Evolutionary conservation across 2,113 vertebrate genomes (phyloP).

Genomic region (Pterocles orientalis): DNA sequence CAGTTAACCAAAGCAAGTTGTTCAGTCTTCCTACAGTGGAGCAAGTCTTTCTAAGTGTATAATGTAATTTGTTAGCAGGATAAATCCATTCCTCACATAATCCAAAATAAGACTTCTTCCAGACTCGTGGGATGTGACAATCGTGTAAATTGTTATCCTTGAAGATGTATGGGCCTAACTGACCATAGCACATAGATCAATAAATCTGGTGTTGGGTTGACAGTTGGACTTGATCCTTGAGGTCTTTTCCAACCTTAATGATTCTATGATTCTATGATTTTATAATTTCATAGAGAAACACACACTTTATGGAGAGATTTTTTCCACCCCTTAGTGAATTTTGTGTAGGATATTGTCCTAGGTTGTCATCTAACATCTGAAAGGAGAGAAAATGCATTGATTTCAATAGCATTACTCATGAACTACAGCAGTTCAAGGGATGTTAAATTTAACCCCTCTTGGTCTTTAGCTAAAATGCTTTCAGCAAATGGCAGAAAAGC

Average conservation of each 20-base stretch:
- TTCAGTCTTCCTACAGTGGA: neutral
- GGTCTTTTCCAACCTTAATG: too few relatives aligned
- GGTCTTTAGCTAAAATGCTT: neutral
- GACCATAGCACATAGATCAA: neutral
- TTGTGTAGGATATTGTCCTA: neutral
- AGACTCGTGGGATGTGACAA: neutral
- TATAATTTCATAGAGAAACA: neutral
- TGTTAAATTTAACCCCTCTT: neutral
- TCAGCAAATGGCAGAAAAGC: neutral
- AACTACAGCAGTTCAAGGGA: neutral
- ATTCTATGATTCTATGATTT: neutral
- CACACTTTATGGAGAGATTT: neutral
- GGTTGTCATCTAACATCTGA: neutral
- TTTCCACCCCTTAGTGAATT: neutral
- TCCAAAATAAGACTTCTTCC: neutral
- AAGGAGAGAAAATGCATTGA: neutral
- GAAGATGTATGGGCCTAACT: neutral
- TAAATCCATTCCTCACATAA: neutral
- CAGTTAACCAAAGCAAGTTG: neutral
- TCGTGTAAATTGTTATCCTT: neutral
- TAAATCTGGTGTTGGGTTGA: neutral
- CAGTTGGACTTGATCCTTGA: too few relatives aligned
- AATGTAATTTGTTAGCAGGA: neutral
- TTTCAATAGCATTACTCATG: neutral
- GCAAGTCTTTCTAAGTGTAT: neutral